Evolutionary conservation across 1,140 invertebrate species (phyloP), one percentile per base, ranked within the genome.

Genomic region (Caerostris darwini): DNA sequence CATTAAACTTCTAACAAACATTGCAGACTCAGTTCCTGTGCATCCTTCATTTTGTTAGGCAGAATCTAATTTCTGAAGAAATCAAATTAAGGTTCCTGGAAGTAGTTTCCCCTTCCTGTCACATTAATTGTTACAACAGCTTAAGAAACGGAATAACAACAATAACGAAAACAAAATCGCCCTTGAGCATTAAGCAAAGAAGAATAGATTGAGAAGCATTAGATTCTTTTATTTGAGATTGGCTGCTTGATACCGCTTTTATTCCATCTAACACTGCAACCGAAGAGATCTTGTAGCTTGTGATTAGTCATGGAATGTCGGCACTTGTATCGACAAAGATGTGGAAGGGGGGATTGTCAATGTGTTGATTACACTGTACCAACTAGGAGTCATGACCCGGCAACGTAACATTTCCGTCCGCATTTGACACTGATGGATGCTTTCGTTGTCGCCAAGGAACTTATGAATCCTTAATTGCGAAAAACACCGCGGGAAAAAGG

Each of bases 291-390:
- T 90, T 61, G 61, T 90, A 71, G 88, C 53, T 56, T 10, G 17
- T 67, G 64, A 90, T 90, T 90, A 90, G 88, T 90, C 53, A 90
- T 59, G 85, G 58, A 8, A 87, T 90, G 88, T 90, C 88, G 50
- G 53, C 54, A 56, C 88, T 90, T 71, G 64, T 71, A 90, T 71
- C 67, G 64, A 90, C 88, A 90, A 67, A 64, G 17, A 61, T 67
- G 86, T 61, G 34, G 14, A 61, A 71, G 54, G 50, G 53, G 50
- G n/a, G 82, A 57, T 3, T 58, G 57, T 7, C 57, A 85, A 85
- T 58, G 82, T 85, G 82, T 85, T 85, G 82, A 85, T 85, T 85
- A 85, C 19, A 54, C 58, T 88, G 50, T 61, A 67, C 64, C 58
- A 88, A 88, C 58, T 5, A 61, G 57, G 61, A 88, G 86, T 61